phyloP scores from a whole-genome alignment of 2,797 vertebrate species.

The Micropoecilia bifurca region DNA sequence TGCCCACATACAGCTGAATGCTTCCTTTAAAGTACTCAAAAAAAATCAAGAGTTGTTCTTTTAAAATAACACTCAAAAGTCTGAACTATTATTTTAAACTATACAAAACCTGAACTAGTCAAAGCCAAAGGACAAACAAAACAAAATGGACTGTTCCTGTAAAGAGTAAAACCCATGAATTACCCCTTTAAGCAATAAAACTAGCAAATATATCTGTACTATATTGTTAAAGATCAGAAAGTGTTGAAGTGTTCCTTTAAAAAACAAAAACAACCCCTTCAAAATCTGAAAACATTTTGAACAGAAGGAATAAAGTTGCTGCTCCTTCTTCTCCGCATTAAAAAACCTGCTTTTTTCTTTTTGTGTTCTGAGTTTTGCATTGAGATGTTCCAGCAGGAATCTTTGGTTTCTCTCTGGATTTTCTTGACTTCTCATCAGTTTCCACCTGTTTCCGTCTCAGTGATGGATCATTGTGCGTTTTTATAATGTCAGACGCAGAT shows the following conservation, averaged over 20 bases:
- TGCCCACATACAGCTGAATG: no score
- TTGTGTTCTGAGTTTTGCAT: neutral
- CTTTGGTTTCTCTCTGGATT: neutral
- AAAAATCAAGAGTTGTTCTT: neutral
- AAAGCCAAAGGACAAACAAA: neutral
- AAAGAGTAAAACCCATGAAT: neutral
- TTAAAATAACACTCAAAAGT: neutral
- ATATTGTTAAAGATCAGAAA: neutral
- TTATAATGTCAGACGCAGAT: slow-evolving; percentile 1
- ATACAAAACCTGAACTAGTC: neutral
- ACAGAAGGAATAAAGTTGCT: neutral
- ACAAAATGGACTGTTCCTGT: neutral
- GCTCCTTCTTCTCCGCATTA: neutral
- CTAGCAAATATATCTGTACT: neutral
- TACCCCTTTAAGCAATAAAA: neutral
- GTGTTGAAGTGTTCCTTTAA: neutral
- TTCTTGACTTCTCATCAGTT: neutral
- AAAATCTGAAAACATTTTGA: no score
- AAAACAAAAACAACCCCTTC: neutral
- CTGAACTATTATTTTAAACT: neutral
- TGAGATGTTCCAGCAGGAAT: neutral
- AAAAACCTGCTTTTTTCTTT: neutral
- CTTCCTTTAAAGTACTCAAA: no score
- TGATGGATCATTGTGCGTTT: neutral
- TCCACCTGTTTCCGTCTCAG: neutral